Percentiles rank a stretch among this genome's conserved stretches.
These are phyloP conservation scores for Ataeniobius toweri DNA, from an alignment of 2,797 vertebrate genomes.

Conservation along the genomic window DNA sequence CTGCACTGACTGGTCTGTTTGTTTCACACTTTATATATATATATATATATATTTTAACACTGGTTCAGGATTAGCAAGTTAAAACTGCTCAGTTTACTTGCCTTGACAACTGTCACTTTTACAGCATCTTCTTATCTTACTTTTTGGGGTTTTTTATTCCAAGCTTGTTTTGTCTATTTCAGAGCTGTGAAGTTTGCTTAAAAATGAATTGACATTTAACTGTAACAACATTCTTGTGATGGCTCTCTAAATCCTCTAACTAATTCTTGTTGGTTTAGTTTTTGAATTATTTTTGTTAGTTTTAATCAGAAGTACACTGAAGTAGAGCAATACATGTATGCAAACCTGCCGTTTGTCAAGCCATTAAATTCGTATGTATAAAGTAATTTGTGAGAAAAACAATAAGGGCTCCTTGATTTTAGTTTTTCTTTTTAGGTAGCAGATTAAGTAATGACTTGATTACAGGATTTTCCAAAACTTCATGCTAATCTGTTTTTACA, in stretches of 20 bases:
- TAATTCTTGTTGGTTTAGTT: not conserved
- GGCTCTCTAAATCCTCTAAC: not conserved
- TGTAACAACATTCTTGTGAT: too few species aligned
- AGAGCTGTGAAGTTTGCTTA: not conserved
- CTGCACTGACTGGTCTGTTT: not conserved
- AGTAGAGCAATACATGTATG: not conserved
- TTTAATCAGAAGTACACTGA: not conserved
- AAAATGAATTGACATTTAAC: too few species aligned
- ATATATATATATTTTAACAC: too few species aligned
- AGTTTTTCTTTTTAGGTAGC: not conserved
- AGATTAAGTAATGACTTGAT: not conserved
- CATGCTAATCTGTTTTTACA: not conserved
- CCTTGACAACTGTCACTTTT: not conserved
- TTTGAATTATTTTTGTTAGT: not conserved
- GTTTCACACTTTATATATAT: not conserved
- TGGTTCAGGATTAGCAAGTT: not conserved
- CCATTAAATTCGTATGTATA: too few species aligned
- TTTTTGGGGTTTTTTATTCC: not conserved
- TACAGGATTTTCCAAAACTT: not conserved
- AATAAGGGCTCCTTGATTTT: not conserved
- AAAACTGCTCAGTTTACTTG: not conserved
- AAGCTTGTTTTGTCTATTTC: not conserved
- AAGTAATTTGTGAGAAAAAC: not conserved
- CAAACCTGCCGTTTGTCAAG: too few species aligned
- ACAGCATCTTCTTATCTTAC: too few species aligned